phyloP scores from a whole-genome alignment of 1,140 invertebrate species.

The Cepaea nemoralis region DNA sequence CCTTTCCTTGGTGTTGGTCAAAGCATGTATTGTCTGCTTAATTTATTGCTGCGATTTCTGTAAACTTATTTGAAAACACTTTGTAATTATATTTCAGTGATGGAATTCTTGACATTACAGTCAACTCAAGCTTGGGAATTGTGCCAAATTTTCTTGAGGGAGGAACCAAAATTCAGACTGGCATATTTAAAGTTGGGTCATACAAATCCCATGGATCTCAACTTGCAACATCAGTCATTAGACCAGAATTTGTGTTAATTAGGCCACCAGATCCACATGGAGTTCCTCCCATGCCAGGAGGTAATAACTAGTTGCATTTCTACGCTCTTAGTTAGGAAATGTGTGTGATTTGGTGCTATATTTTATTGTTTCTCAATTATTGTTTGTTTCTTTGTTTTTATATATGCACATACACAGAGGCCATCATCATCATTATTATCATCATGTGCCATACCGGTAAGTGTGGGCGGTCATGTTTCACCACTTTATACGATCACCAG shows the following conservation, averaged over 20 bases:
- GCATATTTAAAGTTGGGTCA: conserved; percentile 47
- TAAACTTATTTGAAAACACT: no score
- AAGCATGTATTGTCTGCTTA: no score
- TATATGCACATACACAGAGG: no score
- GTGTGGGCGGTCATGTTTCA: no score
- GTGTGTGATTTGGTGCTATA: not conserved
- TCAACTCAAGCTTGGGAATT: conserved; percentile 51
- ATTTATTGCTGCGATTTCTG: no score
- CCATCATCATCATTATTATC: no score
- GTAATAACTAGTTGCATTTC: not conserved
- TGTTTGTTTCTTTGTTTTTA: no score
- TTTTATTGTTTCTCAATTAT: no score
- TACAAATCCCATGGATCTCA: conserved; percentile 47
- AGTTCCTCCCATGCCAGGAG: conserved; percentile 30
- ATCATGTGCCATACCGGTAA: no score
- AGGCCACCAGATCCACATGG: conserved; percentile 50
- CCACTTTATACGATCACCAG: no score
- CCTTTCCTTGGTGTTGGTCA: no score
- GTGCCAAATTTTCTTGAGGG: conserved; percentile 57
- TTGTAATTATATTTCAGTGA: conserved; percentile 45
- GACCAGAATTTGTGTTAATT: conserved; percentile 46
- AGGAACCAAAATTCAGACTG: conserved; percentile 13
- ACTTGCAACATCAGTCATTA: conserved; percentile 47
- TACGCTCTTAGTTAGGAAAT: not conserved
- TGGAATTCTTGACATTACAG: conserved; percentile 49